phyloP scores from a whole-genome alignment of 1,140 invertebrate species.

The Drosophila sechellia region DNA sequence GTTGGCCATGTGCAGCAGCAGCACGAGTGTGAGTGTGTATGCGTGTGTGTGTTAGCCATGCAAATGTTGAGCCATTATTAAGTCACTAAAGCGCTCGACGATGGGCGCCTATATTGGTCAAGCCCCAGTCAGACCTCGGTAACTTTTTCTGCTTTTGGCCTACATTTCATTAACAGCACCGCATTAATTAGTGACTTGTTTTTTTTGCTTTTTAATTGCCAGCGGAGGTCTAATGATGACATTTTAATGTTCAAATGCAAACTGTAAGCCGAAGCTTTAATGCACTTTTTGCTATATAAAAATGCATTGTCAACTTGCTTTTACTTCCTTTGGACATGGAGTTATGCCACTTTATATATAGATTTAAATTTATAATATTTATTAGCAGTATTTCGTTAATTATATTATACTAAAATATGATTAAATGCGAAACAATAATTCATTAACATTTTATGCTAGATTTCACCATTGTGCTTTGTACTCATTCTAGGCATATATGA shows the following conservation, averaged over 20 bases:
- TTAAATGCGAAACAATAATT: too few species aligned
- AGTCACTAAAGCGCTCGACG: conserved; percentile 54
- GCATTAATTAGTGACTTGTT: conserved; percentile 21
- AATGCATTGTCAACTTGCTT: too few species aligned
- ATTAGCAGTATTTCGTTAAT: too few species aligned
- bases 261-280: not conserved
- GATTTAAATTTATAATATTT: too few species aligned
- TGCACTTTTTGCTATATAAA: not conserved
- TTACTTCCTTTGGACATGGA: too few species aligned
- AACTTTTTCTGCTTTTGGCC: conserved; percentile 5
- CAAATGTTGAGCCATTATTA: conserved; percentile 70
- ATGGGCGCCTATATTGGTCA: conserved; percentile 30
- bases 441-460: too few species aligned
- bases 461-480: not conserved
- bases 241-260: not conserved
- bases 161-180: conserved; percentile 16
- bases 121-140: conserved; percentile 9
- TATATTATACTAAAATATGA: too few species aligned
- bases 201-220: not conserved
- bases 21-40: not conserved
- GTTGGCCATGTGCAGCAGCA: conserved; percentile 10
- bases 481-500: not conserved
- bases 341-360: too few species aligned
- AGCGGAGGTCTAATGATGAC: not conserved
- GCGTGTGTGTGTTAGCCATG: conserved; percentile 36